These are phyloP conservation scores for Aleiodes leptofemur DNA, from an alignment of 2,888 invertebrate genomes.

Conservation along the genomic window DNA sequence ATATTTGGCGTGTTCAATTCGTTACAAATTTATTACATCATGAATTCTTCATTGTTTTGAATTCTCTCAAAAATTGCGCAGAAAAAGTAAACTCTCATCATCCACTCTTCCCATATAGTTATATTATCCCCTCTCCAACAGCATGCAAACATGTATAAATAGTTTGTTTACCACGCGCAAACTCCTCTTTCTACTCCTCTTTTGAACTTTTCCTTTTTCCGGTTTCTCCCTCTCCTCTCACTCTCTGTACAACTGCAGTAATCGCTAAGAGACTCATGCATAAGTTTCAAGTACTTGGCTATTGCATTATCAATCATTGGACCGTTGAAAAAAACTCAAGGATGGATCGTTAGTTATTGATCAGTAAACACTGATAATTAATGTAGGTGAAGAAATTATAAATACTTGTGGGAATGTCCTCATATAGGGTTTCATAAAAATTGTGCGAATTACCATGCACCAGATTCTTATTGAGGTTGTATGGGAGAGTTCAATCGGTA, in stretches of 20 bases:
- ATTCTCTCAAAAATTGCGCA: not conserved
- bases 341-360: conserved; percentile 1
- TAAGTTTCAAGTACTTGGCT: not conserved
- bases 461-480: too few species aligned
- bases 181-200: not conserved
- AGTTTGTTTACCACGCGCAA: conserved; percentile 42
- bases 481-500: too few species aligned
- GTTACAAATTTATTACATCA: not conserved
- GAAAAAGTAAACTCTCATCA: conserved; percentile 10
- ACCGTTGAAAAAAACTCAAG: not conserved
- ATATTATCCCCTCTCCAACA: not conserved
- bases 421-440: too few species aligned
- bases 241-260: not conserved
- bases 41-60: conserved; percentile 2
- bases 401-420: too few species aligned
- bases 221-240: not conserved
- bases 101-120: conserved; percentile 8
- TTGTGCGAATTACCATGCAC: too few species aligned
- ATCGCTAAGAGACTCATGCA: too few species aligned
- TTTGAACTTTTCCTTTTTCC: not conserved
- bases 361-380: not conserved
- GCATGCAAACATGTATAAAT: conserved; percentile 18
- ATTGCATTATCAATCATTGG: conserved; percentile 5
- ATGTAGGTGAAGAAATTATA: too few species aligned
- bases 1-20: not conserved